Evolutionary conservation across 1,140 invertebrate species (phyloP), one percentile per base, ranked within the genome.

Genomic region (Papilio dardanus): DNA sequence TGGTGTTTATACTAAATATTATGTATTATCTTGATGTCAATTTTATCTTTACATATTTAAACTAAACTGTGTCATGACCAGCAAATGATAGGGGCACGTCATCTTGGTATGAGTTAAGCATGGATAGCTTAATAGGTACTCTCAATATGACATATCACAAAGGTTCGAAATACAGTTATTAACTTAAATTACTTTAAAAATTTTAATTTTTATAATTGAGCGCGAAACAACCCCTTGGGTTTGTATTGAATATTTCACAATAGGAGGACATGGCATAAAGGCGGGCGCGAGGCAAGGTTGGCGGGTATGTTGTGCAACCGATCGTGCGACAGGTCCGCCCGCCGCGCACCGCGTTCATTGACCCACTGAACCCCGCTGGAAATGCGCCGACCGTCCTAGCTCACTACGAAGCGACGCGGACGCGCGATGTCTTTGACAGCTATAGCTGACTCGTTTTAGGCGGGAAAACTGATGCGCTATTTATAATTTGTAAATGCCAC

Each of bases 301-400:
- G 77, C 74, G 74, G 81, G 82, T 79, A 77, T 82, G 88, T 91
- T 91, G 86, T 84, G 88, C 88, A 90, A 92, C 85, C 42, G 80
- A 87, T 88, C 86, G 84, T 66, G 74, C 87, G 86, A 88, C 86
- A 88, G 88, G 88, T 90, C 84, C 78, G 83, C 77, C 76, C 71
- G 81, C 54, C 54, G 77, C 78, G 50, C 77, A 42, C 76, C 75
- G 86, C 87, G 90, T 90, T 89, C 90, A 84, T 87, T 90, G 88
- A 90, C 90, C 88, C 82, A 92, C 83, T 90, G 90, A 92, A 90
- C 88, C 84, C 83, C 81, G 78, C 86, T 84, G 84, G 85, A 89
- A 88, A 88, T 76, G 77, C 79, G 80, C 79, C 30, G 33, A 79
- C 79, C 30, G 33, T 54, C 42, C 50, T 7, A 54, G 71, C 50